Percentiles rank a stretch among this genome's conserved stretches.
Conservation (phyloP, 1,140 invertebrate species). For the Centruroides vittatus region DNA sequence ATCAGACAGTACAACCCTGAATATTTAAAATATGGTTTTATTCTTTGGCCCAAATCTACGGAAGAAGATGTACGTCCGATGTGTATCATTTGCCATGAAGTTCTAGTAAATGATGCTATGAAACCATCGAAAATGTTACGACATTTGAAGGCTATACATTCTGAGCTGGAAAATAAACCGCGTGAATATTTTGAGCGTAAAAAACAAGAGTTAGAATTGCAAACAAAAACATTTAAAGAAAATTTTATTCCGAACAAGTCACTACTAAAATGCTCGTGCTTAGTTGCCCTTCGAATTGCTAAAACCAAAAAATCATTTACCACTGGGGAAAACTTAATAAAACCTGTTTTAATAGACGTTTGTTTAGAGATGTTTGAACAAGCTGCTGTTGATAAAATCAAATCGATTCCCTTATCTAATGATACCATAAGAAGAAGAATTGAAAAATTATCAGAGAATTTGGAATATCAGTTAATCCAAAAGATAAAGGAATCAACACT, state of each 20-base stretch:
- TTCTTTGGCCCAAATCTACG: not conserved
- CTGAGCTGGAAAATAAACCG: not conserved
- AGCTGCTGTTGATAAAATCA: not conserved
- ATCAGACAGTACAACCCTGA: not conserved
- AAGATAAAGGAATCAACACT: not conserved
- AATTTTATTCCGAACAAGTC: not conserved
- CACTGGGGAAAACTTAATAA: not conserved
- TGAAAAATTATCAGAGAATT: not conserved
- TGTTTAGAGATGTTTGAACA: not conserved
- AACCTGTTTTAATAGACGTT: not conserved
- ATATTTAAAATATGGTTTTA: not conserved
- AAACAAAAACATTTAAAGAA: no score
- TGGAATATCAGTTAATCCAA: not conserved
- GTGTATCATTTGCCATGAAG: not conserved
- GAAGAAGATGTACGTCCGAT: not conserved
- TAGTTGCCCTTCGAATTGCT: not conserved
- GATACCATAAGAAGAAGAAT: not conserved
- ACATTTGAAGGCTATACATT: not conserved
- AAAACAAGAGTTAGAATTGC: no score
- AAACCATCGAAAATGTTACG: conserved; percentile 1
- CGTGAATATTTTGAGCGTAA: not conserved
- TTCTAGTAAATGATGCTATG: conserved; percentile 1
- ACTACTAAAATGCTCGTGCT: not conserved
- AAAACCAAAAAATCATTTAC: not conserved
- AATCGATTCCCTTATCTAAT: not conserved